These are phyloP conservation scores for Cepaea hortensis DNA, from an alignment of 2,888 invertebrate species.

Conservation along the genomic window DNA sequence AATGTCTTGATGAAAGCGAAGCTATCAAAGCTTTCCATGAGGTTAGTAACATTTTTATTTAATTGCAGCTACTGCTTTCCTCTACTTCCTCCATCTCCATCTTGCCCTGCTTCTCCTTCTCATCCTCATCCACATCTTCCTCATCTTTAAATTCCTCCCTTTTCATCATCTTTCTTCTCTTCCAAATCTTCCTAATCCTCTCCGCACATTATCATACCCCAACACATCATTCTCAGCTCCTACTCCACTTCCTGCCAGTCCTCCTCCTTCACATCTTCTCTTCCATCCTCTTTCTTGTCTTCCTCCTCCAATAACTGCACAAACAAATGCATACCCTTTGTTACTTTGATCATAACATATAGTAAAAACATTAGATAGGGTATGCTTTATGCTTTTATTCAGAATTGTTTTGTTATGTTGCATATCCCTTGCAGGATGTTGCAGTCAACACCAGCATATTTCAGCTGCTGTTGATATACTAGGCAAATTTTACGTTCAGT, in stretches of 20 bases:
- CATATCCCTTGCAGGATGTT: too few relatives aligned
- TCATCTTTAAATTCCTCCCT: neutral
- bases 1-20: constrained; percentile 75
- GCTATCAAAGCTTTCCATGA: constrained; percentile 74
- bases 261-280: too few relatives aligned
- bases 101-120: neutral
- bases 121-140: neutral
- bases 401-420: too few relatives aligned
- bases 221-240: neutral
- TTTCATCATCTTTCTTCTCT: neutral
- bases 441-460: too few relatives aligned
- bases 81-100: neutral
- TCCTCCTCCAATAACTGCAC: too few relatives aligned
- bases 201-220: neutral
- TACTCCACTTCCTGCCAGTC: neutral
- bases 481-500: too few relatives aligned
- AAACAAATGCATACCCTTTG: too few relatives aligned
- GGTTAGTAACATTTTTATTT: constrained; percentile 55
- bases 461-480: too few relatives aligned
- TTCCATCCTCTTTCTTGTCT: too few relatives aligned
- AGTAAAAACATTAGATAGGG: too few relatives aligned
- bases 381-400: too few relatives aligned
- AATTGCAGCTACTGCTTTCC: neutral
- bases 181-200: neutral
- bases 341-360: too few relatives aligned